Conservation (phyloP, 1,140 invertebrate species). For the Aphidius ervi region DNA sequence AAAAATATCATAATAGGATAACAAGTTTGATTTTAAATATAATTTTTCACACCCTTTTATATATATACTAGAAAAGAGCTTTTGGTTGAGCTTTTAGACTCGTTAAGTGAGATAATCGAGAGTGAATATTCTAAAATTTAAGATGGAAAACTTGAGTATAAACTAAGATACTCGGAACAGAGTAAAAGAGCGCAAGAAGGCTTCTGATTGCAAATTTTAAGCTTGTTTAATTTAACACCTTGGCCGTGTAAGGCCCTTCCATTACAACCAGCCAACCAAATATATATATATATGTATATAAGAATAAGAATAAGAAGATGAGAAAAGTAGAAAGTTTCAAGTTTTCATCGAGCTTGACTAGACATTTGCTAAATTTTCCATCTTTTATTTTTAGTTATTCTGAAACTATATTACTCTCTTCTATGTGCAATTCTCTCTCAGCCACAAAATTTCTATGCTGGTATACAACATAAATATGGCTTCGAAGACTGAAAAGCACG, state of each 20-base stretch:
- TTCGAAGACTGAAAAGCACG: slow-evolving; percentile 17
- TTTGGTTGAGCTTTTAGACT: not conserved
- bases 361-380: slow-evolving; percentile 26
- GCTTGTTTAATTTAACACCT: slow-evolving; percentile 50
- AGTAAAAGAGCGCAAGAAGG: slow-evolving; percentile 16
- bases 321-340: slow-evolving; percentile 37
- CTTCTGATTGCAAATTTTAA: slow-evolving; percentile 43
- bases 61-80: too few relatives aligned
- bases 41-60: too few relatives aligned
- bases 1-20: too few relatives aligned
- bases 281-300: slow-evolving; percentile 17
- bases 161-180: not conserved
- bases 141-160: slow-evolving; percentile 20
- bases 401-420: too few relatives aligned
- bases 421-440: slow-evolving; percentile 8
- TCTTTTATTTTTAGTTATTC: not conserved
- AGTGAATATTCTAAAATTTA: slow-evolving; percentile 21
- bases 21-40: too few relatives aligned
- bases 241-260: slow-evolving; percentile 28
- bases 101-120: slow-evolving; percentile 20
- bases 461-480: slow-evolving; percentile 36
- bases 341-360: slow-evolving; percentile 39
- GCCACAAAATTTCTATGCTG: slow-evolving; percentile 11
- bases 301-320: slow-evolving; percentile 15
- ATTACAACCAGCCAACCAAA: slow-evolving; percentile 3